A percentile compares a stretch with the other conserved stretches of the same genome.
phyloP scores from a whole-genome alignment of 2,888 invertebrate genomes.

The Taphrorychus bicolor region DNA sequence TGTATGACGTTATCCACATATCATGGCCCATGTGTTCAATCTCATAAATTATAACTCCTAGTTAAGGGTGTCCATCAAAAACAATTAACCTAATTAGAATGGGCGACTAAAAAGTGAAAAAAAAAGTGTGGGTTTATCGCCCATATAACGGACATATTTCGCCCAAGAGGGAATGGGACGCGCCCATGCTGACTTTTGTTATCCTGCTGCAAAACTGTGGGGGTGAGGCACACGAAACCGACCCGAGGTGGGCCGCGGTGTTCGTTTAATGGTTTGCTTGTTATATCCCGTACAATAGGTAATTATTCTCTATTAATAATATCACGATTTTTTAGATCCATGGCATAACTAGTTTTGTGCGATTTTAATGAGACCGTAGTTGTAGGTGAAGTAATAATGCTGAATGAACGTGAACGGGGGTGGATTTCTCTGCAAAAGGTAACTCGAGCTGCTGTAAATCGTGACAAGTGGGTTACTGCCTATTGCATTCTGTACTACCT shows the following conservation, averaged over 20 bases:
- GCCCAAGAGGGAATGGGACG: conserved; percentile 31
- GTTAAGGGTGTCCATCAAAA: conserved; percentile 13
- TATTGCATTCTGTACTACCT: neutral
- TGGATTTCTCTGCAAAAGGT: neutral
- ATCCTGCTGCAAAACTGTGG: conserved; percentile 19
- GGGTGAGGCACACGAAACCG: conserved; percentile 32
- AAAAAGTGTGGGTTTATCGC: conserved; percentile 21
- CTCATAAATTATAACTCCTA: conserved; percentile 14
- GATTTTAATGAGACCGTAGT: neutral
- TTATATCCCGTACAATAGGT: conserved; percentile 18
- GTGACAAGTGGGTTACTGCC: neutral
- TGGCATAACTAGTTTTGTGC: neutral
- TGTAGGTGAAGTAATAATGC: neutral
- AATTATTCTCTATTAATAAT: conserved; percentile 11
- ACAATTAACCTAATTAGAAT: conserved; percentile 36
- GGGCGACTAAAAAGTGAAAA: conserved; percentile 19
- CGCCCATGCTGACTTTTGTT: conserved; percentile 24
- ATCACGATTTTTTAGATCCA: neutral
- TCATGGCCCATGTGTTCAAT: conserved; percentile 8
- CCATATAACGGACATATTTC: conserved; percentile 23
- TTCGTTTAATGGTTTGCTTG: conserved; percentile 16
- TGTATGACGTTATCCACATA: too few relatives aligned
- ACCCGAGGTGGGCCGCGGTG: conserved; percentile 22
- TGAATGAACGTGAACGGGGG: neutral
- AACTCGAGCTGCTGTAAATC: neutral